Evolutionary conservation across 1,140 invertebrate species (phyloP), one percentile per base, ranked within the genome.

Genomic region (Drosophila ercepeae): DNA sequence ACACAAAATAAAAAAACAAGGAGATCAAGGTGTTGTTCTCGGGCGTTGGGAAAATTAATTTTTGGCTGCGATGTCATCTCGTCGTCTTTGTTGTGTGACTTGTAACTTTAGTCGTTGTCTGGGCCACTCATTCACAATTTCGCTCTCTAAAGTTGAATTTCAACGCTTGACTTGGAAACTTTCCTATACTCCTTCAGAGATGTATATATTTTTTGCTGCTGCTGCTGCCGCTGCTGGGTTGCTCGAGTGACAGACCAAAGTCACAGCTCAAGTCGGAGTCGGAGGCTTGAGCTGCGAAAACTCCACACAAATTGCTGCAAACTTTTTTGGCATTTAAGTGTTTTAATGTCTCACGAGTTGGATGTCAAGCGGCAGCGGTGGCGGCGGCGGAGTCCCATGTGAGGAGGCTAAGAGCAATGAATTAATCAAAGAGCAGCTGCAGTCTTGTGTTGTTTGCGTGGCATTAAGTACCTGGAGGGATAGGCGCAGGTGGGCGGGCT

Each of bases 261-360:
- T 51, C 57, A 23, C 14, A 42, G 32, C 53, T 55, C 48, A 42
- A 50, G 52, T 7, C 8, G 1, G 14, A 14, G 13, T 14, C 13
- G 36, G 36, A 16, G 55, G 68, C 53, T 46, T 36, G 45, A 67
- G 25, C 45, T 48, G 51, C 59, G 27, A 49, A 69, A 71, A 58
- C 54, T 70, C 79, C 67, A 51, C 71, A 70, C 81, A 86, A 84
- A 86, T 84, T 84, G 63, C 72, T 76, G 70, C 67, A 79, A 86
- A 69, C 75, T 58, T 59, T 71, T 84, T 75, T 75, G 75, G 65
- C 75, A 84, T 84, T 81, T 67, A 86, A 86, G 81, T 81, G 81
- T 78, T 84, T 84, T 79, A 84, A 86, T 84, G 79, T 86, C 81
- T 84, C 81, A 75, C 76, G 81, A 84, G 75, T 75, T 64, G 39